phyloP scores from a whole-genome alignment of 2,797 vertebrate genomes.

The Xenopus petersii region DNA sequence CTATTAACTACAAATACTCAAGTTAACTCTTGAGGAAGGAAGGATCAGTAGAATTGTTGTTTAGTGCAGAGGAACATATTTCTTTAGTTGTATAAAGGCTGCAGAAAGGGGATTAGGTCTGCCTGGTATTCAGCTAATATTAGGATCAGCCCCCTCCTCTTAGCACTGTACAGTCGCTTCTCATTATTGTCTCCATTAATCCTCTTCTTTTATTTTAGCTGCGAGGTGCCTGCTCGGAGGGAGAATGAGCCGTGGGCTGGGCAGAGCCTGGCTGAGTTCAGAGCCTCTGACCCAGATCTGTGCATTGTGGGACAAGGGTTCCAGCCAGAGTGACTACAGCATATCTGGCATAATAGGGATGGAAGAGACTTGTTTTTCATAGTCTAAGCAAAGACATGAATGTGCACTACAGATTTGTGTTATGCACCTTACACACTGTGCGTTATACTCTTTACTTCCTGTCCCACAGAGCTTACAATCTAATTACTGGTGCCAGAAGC shows the following conservation, averaged over 20 bases:
- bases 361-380: background rate
- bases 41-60: no score
- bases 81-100: background rate
- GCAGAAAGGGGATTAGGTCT: slow-evolving; percentile 18
- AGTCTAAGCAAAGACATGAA: no score
- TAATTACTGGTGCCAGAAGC: no score
- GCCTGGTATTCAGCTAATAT: slow-evolving; percentile 19
- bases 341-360: background rate
- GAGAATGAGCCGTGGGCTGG: slow-evolving; percentile 65
- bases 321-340: slow-evolving; percentile 65
- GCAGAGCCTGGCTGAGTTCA: slow-evolving; percentile 63
- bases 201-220: slow-evolving; percentile 64
- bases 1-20: no score
- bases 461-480: no score
- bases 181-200: slow-evolving; percentile 58
- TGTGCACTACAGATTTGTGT: no score
- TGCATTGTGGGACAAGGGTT: slow-evolving; percentile 84
- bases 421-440: no score
- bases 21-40: no score
- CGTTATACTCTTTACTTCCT: no score
- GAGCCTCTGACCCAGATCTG: slow-evolving; percentile 75
- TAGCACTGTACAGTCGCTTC: slow-evolving; percentile 47
- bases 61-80: background rate
- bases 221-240: slow-evolving; percentile 67
- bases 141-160: slow-evolving; percentile 43